phyloP scores from a whole-genome alignment of 1,140 invertebrate genomes.

The Nilaparvata lugens region DNA sequence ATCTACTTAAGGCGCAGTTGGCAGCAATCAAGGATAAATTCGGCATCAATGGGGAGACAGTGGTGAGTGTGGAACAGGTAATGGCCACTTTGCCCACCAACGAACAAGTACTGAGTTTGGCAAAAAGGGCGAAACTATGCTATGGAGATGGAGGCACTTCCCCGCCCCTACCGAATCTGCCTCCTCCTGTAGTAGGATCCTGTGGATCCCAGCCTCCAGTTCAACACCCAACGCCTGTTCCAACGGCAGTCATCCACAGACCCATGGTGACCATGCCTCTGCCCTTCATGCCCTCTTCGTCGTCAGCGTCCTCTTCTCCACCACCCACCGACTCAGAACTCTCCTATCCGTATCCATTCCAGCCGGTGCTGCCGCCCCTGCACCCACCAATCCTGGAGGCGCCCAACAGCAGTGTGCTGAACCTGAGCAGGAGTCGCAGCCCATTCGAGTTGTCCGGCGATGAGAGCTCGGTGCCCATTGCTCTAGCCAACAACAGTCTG shows the following conservation, averaged over 20 bases:
- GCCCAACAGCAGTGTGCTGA: conserved; percentile 29
- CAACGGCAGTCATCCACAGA: conserved; percentile 56
- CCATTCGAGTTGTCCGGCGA: conserved; percentile 48
- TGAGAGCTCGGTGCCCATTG: conserved; percentile 44
- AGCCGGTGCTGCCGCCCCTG: conserved; percentile 28
- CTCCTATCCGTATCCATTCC: conserved; percentile 24
- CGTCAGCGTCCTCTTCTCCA: conserved; percentile 19
- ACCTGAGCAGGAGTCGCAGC: conserved; percentile 28
- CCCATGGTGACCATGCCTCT: conserved; percentile 20
- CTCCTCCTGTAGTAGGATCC: conserved; percentile 32
- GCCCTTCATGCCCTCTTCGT: conserved; percentile 37
- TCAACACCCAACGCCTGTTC: conserved; percentile 44
- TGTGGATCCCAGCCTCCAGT: conserved; percentile 47
- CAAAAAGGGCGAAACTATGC: conserved; percentile 64
- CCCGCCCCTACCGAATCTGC: conserved; percentile 37
- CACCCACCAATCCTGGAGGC: conserved; percentile 27
- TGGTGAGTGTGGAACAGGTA: conserved; percentile 81
- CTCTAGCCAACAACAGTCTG: conserved; percentile 50
- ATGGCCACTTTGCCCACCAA: conserved; percentile 69
- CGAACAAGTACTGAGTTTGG: conserved; percentile 71
- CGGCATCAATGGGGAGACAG: conserved; percentile 75
- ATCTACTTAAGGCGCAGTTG: conserved; percentile 84
- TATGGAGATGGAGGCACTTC: conserved; percentile 22
- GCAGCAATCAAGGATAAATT: conserved; percentile 89
- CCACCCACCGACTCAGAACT: conserved; percentile 19